Base-by-base conservation (phyloP, 2,888 invertebrate genomes). In the Melanchra persicariae region DNA sequence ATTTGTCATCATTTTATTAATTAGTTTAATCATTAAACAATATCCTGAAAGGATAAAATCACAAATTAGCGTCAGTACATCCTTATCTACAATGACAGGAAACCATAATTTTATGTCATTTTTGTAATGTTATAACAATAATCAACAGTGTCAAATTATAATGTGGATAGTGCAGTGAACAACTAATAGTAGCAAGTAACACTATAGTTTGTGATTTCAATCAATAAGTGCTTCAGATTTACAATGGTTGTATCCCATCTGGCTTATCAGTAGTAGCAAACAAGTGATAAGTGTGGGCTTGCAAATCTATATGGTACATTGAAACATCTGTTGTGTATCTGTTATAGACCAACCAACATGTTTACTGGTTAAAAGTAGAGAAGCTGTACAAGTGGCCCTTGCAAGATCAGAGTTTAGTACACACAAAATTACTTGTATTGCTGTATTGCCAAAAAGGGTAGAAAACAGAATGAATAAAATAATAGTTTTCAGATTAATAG, bases 221-320 rank as follows among this genome's bases (percentile, higher is more conserved):
- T 60, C 55, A 70, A 70, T 77, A 70, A 26, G 26, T 55, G 40
- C 24, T 54, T 59, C 24, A 37, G 34, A 26, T 49, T 55, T 49
- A 49, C 17, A 12, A 43, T 26, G 26, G 19, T 37, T 64, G 45
- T 24, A 12, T 45, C 30, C 17, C 76, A 60, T 74, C 70, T 52
- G 7, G 19, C 26, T 70, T 77, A 74, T 77, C 60, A 49, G 17
- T 55, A 26, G 22, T 22, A 26, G 15, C 73, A 19, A 43, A 68
- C n/a, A 47, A 19, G 34, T 55, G 78, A 77, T 74, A 70, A 55
- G 40, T 2, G 0, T 0, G 19, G 10, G 43, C 24, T 24, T 60
- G 26, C 22, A 49, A 55, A 70, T 70, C 49, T 37, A 1, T 10
- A n/a, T 26, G 7, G 12, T 43, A 43, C 19, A 70, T 49, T 24